Base-by-base conservation (phyloP, 2,797 vertebrate species). In the Rhodeus uyekii region DNA sequence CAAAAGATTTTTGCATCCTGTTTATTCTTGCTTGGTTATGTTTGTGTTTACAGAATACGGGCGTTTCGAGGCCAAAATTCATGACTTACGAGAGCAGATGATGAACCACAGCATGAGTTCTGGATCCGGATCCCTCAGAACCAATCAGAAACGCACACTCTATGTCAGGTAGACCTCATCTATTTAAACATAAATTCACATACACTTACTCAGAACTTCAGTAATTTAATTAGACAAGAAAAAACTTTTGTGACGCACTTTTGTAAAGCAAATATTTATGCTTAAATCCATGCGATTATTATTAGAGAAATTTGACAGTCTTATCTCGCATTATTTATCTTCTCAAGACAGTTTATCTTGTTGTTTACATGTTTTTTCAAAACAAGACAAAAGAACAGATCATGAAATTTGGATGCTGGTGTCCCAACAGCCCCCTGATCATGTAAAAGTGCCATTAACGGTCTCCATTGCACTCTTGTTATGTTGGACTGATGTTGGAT, bases 21-120 rank as follows among this genome's bases (percentile, higher is more conserved):
- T 19, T 85, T 39, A 79, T 39, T 5, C 27, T 55, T 65, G 61
- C 29, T 76, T 61, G 73, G 14, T 76, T 76, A 34, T 79, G 22
- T 83, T 34, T 83, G 84, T 81, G 87, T 44, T 92, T 86, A 76
- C 90, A 99, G 98, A 99, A 88, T 99, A 99, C 89, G 96, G 96
- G 90, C 96, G 96, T 85, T 99, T 99, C 90, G 98, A 99, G 92
- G 97, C 98, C 91, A 99, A 98, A 95, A 98, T 99, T 94, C 97
- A 99, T 93, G 97, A 99, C 94, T 96, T 99, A 87, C 96, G 97
- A 75, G 98, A 99, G 90, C 97, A 99, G 95, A 98, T 99, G 98
- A 98, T 99, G 97, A 99, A 98, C 94, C 96, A 99, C 96, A 98
- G 97, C 94, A 98, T 98, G 97, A 99, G 97, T 94, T 98, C 98